Conservation (phyloP, 2,888 invertebrate species). For the Chirona hameri region DNA sequence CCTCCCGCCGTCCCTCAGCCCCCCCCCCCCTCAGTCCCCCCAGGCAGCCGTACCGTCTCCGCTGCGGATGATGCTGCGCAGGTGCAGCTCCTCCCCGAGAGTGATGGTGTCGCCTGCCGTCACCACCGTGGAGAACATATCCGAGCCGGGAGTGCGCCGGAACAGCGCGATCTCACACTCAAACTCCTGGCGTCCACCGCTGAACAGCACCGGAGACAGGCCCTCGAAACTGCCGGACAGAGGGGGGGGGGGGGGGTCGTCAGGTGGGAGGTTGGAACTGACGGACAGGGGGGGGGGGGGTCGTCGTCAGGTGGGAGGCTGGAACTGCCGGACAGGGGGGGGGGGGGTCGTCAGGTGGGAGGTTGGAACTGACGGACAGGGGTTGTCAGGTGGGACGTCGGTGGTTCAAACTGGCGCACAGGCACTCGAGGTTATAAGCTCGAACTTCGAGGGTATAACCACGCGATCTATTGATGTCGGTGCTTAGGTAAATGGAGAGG, state of each 20-base stretch:
- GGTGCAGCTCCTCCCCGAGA: slow-evolving; percentile 40
- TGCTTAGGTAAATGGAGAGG: too few relatives aligned
- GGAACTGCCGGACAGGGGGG: neutral
- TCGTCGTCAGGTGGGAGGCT: too few relatives aligned
- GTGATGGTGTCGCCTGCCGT: slow-evolving; percentile 39
- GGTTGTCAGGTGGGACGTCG: too few relatives aligned
- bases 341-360: neutral
- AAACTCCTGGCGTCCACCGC: slow-evolving; percentile 42
- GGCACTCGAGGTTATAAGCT: too few relatives aligned
- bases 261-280: neutral
- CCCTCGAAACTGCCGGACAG: slow-evolving; percentile 35
- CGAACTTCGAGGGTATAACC: too few relatives aligned
- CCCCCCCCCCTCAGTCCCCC: neutral
- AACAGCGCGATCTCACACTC: slow-evolving; percentile 44
- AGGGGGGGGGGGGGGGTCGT: neutral
- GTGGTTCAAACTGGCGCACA: too few relatives aligned
- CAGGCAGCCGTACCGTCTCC: slow-evolving; percentile 40
- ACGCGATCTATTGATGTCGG: too few relatives aligned
- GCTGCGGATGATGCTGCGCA: slow-evolving; percentile 40
- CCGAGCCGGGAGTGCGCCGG: slow-evolving; percentile 41
- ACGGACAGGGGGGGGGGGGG: too few relatives aligned
- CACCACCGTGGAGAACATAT: slow-evolving; percentile 42
- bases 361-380: neutral
- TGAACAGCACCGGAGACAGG: slow-evolving; percentile 41
- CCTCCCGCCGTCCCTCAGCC: too few relatives aligned